These are phyloP conservation scores for Corbicula japonica DNA, from an alignment of 2,888 invertebrate species.

Conservation along the genomic window DNA sequence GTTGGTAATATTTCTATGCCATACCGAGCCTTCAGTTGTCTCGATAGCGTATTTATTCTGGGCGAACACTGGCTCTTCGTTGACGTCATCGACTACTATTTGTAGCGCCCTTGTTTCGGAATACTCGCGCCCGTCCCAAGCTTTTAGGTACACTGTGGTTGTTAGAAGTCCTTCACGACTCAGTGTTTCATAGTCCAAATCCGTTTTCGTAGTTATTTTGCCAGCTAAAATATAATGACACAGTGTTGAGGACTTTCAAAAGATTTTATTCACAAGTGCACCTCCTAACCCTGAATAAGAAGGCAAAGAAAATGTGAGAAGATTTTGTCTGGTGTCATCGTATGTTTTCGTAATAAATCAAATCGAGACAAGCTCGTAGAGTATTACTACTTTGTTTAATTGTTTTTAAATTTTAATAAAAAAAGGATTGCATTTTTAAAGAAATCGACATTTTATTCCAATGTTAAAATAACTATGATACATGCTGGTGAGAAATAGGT, in stretches of 20 bases:
- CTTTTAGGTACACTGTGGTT: conserved; percentile 38
- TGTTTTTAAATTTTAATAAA: no score
- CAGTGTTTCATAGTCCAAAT: conserved; percentile 61
- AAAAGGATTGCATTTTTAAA: no score
- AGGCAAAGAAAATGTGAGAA: not conserved
- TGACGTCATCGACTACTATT: conserved; percentile 43
- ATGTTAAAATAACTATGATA: not conserved
- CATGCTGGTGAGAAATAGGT: not conserved
- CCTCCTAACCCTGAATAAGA: not conserved
- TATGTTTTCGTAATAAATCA: no score
- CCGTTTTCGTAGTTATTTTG: conserved; percentile 37
- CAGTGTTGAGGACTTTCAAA: not conserved
- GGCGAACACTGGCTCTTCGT: conserved; percentile 50
- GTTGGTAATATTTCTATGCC: no score
- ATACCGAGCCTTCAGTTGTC: conserved; percentile 49
- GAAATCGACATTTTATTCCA: not conserved
- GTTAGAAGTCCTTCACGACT: conserved; percentile 17
- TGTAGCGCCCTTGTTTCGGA: conserved; percentile 33
- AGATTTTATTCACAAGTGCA: not conserved
- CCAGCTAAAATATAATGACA: conserved; percentile 50
- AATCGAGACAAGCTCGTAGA: not conserved
- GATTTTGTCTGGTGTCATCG: no score
- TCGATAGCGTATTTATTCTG: conserved; percentile 46
- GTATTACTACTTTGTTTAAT: not conserved
- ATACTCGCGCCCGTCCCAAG: conserved; percentile 51